Conservation (phyloP, 1,140 invertebrate species). For the Cotesia vestalis region DNA sequence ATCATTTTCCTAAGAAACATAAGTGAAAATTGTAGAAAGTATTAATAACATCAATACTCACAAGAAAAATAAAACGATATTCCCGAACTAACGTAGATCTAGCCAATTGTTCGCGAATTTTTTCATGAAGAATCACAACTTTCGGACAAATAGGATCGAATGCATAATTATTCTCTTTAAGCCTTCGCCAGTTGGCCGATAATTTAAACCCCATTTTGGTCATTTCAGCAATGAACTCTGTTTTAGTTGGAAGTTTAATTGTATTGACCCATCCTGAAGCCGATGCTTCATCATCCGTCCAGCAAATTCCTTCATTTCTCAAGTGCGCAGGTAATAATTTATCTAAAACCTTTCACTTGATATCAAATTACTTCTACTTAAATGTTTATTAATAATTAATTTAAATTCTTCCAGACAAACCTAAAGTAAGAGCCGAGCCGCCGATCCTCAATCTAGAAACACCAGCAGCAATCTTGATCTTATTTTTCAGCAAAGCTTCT, state of each 20-base stretch:
- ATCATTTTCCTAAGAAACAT: too few relatives aligned
- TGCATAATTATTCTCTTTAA: conserved; percentile 50
- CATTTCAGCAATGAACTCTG: conserved; percentile 55
- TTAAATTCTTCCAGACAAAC: conserved; percentile 41
- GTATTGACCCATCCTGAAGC: conserved; percentile 82
- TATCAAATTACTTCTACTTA: conserved; percentile 17
- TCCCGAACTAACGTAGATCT: conserved; percentile 70
- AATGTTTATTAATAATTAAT: conserved; percentile 28
- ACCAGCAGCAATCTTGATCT: conserved; percentile 75
- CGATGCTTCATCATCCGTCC: conserved; percentile 69
- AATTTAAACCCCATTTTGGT: conserved; percentile 48
- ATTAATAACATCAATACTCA: conserved; percentile 48
- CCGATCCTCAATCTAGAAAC: conserved; percentile 75
- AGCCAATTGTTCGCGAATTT: conserved; percentile 67
- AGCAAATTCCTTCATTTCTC: conserved; percentile 69
- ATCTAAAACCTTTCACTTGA: conserved; percentile 55
- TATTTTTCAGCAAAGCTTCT: conserved; percentile 69
- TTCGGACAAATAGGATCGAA: conserved; percentile 76
- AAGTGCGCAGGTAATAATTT: conserved; percentile 75
- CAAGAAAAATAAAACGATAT: conserved; percentile 71
- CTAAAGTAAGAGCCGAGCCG: conserved; percentile 68
- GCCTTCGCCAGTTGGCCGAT: conserved; percentile 34
- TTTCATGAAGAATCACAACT: conserved; percentile 74
- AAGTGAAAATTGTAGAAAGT: neutral
- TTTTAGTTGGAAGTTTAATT: conserved; percentile 63